Evolutionary conservation across 2,888 invertebrate species (phyloP).

Genomic region (Clitarchus hookeri): DNA sequence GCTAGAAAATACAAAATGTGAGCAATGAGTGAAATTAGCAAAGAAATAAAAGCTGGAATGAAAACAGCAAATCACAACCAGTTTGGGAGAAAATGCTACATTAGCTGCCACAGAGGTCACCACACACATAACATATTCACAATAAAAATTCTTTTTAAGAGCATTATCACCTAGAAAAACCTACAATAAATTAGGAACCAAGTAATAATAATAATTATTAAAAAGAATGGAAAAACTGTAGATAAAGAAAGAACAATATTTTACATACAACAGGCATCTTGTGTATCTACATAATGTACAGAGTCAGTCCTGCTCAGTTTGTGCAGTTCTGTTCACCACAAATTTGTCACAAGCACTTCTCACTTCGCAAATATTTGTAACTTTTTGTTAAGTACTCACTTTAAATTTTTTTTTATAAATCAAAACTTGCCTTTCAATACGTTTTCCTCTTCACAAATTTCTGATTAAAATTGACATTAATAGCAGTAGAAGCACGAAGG

Average conservation of each 20-base stretch:
- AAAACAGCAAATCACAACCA: conserved; percentile 37
- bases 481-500: not conserved
- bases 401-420: conserved; percentile 16
- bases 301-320: conserved; percentile 15
- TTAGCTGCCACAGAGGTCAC: conserved; percentile 36
- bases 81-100: conserved; percentile 26
- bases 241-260: conserved; percentile 30
- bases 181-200: conserved; percentile 43
- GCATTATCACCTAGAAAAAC: conserved; percentile 31
- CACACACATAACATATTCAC: conserved; percentile 22
- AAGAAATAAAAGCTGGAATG: conserved; percentile 36
- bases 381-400: conserved; percentile 19
- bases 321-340: conserved; percentile 21
- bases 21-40: conserved; percentile 11
- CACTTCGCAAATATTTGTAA: not conserved
- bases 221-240: conserved; percentile 38
- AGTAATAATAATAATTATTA: conserved; percentile 41
- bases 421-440: not conserved
- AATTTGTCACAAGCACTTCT: conserved; percentile 21
- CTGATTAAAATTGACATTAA: not conserved
- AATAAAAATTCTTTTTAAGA: conserved; percentile 25
- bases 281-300: conserved; percentile 41
- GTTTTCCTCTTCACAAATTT: conserved; percentile 15
- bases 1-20: not conserved
- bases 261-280: conserved; percentile 16